Conservation (phyloP, 1,140 invertebrate genomes). For the Capitella teleta region DNA sequence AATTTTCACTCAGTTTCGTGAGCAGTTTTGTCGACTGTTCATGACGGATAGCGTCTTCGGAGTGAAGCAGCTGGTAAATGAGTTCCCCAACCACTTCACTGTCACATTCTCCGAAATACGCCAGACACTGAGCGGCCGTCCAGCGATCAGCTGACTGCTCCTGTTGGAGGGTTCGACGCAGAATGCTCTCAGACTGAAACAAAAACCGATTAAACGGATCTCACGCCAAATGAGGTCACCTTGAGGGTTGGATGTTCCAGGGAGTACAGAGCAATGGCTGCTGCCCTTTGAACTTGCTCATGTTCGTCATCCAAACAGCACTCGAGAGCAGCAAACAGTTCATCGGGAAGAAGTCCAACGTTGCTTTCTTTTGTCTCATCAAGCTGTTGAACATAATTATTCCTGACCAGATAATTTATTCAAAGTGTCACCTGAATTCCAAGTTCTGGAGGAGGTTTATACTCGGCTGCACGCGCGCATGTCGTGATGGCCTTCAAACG, state of each 20-base stretch:
- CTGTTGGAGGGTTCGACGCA: slow-evolving; percentile 20
- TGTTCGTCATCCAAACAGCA: slow-evolving; percentile 30
- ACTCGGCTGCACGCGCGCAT: slow-evolving; percentile 29
- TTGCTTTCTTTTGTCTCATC: slow-evolving; percentile 7
- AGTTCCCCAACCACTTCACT: slow-evolving; percentile 36
- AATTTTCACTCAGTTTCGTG: slow-evolving; percentile 27
- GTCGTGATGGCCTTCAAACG: slow-evolving; percentile 30
- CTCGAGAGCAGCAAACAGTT: slow-evolving; percentile 31
- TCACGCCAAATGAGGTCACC: slow-evolving; percentile 13
- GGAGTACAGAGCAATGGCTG: slow-evolving; percentile 33
- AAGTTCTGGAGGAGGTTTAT: slow-evolving; percentile 18
- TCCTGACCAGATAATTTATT: no score
- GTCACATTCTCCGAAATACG: slow-evolving; percentile 33
- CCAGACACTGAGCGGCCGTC: slow-evolving; percentile 39
- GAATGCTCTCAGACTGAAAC: slow-evolving; percentile 21
- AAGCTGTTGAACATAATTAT: no score
- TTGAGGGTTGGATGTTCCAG: slow-evolving; percentile 25
- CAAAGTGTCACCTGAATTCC: slow-evolving; percentile 17
- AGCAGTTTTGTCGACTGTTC: slow-evolving; percentile 30
- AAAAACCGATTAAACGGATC: background rate
- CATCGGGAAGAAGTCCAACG: slow-evolving; percentile 22
- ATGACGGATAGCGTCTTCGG: slow-evolving; percentile 30
- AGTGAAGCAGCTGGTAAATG: slow-evolving; percentile 28
- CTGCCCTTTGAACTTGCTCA: slow-evolving; percentile 27
- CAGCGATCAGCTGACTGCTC: slow-evolving; percentile 28